Conservation (phyloP, 37 sponge, comb jelly and placozoan species). For the Haliclona indistincta region DNA sequence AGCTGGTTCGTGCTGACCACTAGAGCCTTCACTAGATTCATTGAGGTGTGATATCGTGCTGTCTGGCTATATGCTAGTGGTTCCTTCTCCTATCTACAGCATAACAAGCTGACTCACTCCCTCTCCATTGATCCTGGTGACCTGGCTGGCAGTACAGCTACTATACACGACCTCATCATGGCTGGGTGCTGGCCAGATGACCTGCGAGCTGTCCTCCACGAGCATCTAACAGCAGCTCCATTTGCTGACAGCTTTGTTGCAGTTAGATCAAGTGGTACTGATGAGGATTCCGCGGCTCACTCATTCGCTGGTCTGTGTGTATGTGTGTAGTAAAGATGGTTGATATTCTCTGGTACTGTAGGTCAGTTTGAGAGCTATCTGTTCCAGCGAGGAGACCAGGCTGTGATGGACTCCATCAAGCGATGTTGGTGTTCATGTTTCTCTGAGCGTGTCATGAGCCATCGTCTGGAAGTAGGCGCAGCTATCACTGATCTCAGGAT, state of each 20-base stretch:
- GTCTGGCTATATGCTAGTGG: not conserved
- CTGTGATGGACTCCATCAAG: constrained; percentile 49
- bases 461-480: constrained; percentile 66
- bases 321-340: not conserved
- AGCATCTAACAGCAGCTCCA: constrained; percentile 20
- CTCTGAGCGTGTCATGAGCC: constrained; percentile 81
- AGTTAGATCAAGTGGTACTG: constrained; percentile 89
- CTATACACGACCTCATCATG: constrained; percentile 29
- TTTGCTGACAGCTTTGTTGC: constrained; percentile 64
- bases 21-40: constrained; percentile 41
- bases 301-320: constrained; percentile 79
- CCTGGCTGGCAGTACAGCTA: constrained; percentile 27
- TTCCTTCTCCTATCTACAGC: constrained; percentile 15
- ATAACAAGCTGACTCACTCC: constrained; percentile 26
- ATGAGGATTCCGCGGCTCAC: constrained; percentile 85
- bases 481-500: constrained; percentile 53
- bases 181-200: constrained; percentile 18
- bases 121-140: constrained; percentile 29
- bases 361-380: constrained; percentile 91
- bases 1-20: constrained; percentile 82
- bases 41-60: constrained; percentile 34
- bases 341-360: not conserved
- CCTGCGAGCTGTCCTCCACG: constrained; percentile 30
- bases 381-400: constrained; percentile 64
- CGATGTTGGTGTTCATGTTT: constrained; percentile 84